These are phyloP conservation scores for Argyra leucocephala DNA, from an alignment of 2,888 invertebrate genomes.

Conservation along the genomic window DNA sequence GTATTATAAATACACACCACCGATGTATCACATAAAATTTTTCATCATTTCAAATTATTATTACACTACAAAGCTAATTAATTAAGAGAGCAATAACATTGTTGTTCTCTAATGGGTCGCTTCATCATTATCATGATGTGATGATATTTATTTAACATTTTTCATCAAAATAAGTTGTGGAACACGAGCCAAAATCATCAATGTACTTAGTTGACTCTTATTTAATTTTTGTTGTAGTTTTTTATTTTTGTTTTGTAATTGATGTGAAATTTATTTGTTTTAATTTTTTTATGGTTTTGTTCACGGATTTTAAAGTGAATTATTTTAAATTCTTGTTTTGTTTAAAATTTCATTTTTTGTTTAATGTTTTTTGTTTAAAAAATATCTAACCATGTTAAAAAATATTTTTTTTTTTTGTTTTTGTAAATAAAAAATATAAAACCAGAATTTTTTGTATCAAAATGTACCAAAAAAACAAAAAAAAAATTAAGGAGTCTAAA, in stretches of 20 bases:
- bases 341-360: neutral
- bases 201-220: no score
- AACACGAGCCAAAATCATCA: no score
- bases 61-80: neutral
- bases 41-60: neutral
- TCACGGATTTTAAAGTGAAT: neutral
- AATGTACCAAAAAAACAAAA: neutral
- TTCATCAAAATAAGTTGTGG: no score
- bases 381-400: neutral
- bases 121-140: no score
- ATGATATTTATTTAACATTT: no score
- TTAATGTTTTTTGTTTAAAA: neutral
- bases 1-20: neutral
- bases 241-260: no score
- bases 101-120: no score
- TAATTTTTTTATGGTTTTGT: no score
- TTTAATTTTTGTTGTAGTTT: no score
- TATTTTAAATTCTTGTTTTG: neutral
- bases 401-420: no score
- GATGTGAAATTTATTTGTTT: no score
- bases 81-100: neutral
- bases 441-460: neutral
- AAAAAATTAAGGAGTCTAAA: neutral
- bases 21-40: neutral
- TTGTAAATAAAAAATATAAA: neutral